Base-by-base conservation (phyloP, 2,888 invertebrate species). In the Diaprepes abbreviatus region DNA sequence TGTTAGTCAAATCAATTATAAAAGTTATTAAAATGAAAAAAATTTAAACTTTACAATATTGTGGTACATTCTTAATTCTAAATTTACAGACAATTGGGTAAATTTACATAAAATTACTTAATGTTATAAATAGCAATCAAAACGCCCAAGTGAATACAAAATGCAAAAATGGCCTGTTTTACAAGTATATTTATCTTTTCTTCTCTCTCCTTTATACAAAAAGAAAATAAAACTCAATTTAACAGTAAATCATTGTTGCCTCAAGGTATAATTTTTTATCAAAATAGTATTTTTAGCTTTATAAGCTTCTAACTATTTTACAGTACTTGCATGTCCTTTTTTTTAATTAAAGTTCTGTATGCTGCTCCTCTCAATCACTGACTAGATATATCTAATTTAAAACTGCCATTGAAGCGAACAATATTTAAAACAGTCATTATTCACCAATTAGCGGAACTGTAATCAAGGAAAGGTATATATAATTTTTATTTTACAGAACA, bases 201-300 rank as follows among this genome's bases (percentile, higher is more conserved):
- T 40, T 64, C 64, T 69, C 69, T 69, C 69, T 69, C 69, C 64
- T 59, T 64, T 48, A 28, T 69, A 64, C 19, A 64, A 52, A 58
- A 38, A 64, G 52, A n/a, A n/a, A 40, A 21, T 16, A 62, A 62
- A 43, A 24, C 1, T 3, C 21, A 55, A n/a, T 19, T 50, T 1
- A 12, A 45, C 3, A 45, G n/a, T n/a, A 7, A 3, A 43, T 35
- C 5, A 43, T 43, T 16, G 16, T 43, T 43, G 12, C 7, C 12
- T 43, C 2, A 7, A 43, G 19, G 1, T 43, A 14, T 35, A n/a
- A n/a, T 35, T 35, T 33, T 35, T n/a, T 35, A 10, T 35, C 10
- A 35, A 35, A 33, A 35, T 3, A 35, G n/a, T 31, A 10, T 5
- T 31, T 35, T 35, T 35, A 35, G 35, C 35, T 3, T n/a, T 35